Percentiles rank a stretch among this genome's conserved stretches.
Evolutionary conservation across 2,113 vertebrate species (phyloP).

Genomic region (Megalops atlanticus): DNA sequence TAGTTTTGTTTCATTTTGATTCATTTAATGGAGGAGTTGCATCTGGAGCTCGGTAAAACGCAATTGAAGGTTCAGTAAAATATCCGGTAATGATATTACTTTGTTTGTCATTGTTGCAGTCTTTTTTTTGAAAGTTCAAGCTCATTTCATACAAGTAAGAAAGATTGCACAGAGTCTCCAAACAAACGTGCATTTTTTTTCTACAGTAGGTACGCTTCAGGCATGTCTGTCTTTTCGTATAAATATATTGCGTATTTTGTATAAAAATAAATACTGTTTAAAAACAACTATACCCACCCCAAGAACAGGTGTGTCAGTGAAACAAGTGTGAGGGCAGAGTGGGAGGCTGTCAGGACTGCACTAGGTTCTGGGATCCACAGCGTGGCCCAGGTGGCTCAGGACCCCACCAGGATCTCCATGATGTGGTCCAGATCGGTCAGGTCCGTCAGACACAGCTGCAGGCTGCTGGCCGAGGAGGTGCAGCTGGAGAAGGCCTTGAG

Average conservation of each 20-base stretch:
- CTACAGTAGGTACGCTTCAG: constrained; percentile 23
- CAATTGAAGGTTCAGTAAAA: constrained; percentile 10
- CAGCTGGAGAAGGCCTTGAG: constrained; percentile 70
- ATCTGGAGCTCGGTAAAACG: not conserved
- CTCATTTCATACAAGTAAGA: constrained; percentile 18
- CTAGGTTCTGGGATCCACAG: constrained; percentile 56
- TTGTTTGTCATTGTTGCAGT: not conserved
- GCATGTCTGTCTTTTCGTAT: constrained; percentile 23
- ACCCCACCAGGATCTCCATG: constrained; percentile 85
- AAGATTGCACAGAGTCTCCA: not conserved
- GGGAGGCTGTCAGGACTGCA: not conserved
- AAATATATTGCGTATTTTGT: constrained; percentile 33
- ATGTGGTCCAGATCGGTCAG: constrained; percentile 86
- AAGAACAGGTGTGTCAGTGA: constrained; percentile 24
- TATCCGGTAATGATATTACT: not conserved
- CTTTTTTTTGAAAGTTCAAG: constrained; percentile 2
- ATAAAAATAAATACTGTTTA: constrained; percentile 38
- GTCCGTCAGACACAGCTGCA: constrained; percentile 78
- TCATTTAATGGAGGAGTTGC: not conserved
- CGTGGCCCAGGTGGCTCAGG: constrained; percentile 56
- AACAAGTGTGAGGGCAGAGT: no score
- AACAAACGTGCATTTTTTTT: constrained; percentile 14
- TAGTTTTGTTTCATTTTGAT: constrained; percentile 4
- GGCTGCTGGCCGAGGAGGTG: constrained; percentile 64
- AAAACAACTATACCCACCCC: constrained; percentile 24